Evolutionary conservation across 2,888 invertebrate genomes (phyloP), one percentile per base, ranked within the genome.

Genomic region (Cephus spinipes): DNA sequence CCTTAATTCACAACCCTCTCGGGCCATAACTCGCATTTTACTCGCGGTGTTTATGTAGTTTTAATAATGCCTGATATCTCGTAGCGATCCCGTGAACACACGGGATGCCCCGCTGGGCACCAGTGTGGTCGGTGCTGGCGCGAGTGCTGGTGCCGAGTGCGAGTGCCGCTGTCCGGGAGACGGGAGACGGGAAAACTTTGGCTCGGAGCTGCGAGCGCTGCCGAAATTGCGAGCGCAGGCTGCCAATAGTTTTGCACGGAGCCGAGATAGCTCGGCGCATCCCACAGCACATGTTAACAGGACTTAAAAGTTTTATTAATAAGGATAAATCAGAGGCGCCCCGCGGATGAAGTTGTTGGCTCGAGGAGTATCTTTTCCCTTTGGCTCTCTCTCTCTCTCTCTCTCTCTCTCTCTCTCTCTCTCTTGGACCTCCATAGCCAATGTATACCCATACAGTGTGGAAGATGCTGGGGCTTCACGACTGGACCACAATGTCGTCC

Each of bases 41-140:
- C 87, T 77, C 76, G 85, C 88, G 87, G 87, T 89, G 89, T 90
- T 90, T 90, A 90, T 90, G 89, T 88, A 88, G 89, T 91, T 90
- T 91, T 91, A 90, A 91, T 90, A 91, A 91, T 91, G 88, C 87
- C 86, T 87, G 90, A 90, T 90, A 90, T 89, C 89, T 87, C 87
- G 83, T 84, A 80, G 83, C 84, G 82, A 81, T 82, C 83, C 83
- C 83, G 83, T 83, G 81, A 85, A 83, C 83, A 83, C 84, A 82
- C 81, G 69, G 75, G 40, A 81, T 82, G 76, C 83, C 86, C 85
- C 75, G 83, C 85, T 85, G 87, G 32, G 87, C 83, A 80, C 81
- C 85, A 77, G 84, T 87, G 88, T 87, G 87, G 84, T 86, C 84
- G 84, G 69, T 30, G 69, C 40, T 82, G 79, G 78, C 73, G 74